phyloP scores from a whole-genome alignment of 2,797 vertebrate genomes.

The Ciconia nigra region DNA sequence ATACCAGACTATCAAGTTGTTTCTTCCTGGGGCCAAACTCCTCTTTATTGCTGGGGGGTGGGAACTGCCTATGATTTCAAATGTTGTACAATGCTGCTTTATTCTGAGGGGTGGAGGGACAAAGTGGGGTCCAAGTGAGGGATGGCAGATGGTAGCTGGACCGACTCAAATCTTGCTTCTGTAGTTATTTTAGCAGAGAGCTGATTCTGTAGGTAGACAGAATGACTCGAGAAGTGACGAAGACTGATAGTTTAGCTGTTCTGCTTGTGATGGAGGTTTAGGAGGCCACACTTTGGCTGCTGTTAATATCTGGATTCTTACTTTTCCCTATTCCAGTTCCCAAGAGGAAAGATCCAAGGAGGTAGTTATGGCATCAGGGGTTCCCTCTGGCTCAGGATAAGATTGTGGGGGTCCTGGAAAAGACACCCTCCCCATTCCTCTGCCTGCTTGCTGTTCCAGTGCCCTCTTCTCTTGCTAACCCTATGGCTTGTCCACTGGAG shows the following conservation, averaged over 20 bases:
- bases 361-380: background rate
- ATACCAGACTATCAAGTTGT: background rate
- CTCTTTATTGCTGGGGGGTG: background rate
- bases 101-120: background rate
- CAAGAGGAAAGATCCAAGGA: background rate
- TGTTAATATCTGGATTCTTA: background rate
- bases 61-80: background rate
- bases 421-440: background rate
- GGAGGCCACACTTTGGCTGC: background rate
- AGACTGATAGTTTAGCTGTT: background rate
- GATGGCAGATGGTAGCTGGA: background rate
- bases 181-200: background rate
- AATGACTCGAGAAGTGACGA: background rate
- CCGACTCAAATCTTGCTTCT: background rate
- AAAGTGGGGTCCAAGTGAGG: background rate
- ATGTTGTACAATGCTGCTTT: background rate
- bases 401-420: background rate
- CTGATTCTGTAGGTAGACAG: background rate
- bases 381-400: background rate
- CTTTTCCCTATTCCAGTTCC: background rate
- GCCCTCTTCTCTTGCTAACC: background rate
- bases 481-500: background rate
- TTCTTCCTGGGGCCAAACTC: constrained; percentile 12
- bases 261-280: background rate
- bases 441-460: background rate